Evolutionary conservation across 2,113 vertebrate species (phyloP), one percentile per base, ranked within the genome.

Genomic region (Corydoras sp.): DNA sequence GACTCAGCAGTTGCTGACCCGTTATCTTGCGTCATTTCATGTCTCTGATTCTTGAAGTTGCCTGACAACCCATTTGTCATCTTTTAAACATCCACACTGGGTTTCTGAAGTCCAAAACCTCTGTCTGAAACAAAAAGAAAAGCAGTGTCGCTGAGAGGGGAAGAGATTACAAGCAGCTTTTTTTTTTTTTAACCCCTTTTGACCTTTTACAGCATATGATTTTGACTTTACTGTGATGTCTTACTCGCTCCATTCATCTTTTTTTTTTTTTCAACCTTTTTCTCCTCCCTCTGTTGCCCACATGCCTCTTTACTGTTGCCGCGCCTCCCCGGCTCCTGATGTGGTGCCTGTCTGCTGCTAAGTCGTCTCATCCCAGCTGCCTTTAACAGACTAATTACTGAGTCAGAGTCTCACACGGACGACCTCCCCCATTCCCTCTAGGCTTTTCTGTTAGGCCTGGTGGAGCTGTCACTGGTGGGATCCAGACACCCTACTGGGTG

Each of bases 341-440:
- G 86, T 87, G 84, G 86, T 77, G 78, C 79, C 82, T 82, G 83
- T 78, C 80, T 77, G 73, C 76, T 78, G 79, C 31, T 80, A 60
- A 76, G 75, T 80, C 76, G 76, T 86, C 83, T 82, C 76, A 72
- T 82, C 81, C 73, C 73, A 64, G 80, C 70, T 73, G 72, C 80
- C 79, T 86, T 71, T 77, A 81, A 74, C 64, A 72, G 81, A 81
- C 83, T 87, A 88, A 87, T 87, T 77, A 85, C 77, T 88, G 86
- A 89, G 81, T 91, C 86, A 89, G 73, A 76, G 73, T 62, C 73
- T 80, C 68, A 76, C 69, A 82, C 63, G 77, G 67, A 68, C 79
- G 75, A 78, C 68, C 30, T 66, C 74, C 56, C 69, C 70, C 65
- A 32, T 50, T 58, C 35, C 72, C 61, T 31, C 9, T 4, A 50